Evolutionary conservation across 23 tunicate genomes (phyloP), one percentile per base, ranked within the genome.

Genomic region (Ciona savignyi): DNA sequence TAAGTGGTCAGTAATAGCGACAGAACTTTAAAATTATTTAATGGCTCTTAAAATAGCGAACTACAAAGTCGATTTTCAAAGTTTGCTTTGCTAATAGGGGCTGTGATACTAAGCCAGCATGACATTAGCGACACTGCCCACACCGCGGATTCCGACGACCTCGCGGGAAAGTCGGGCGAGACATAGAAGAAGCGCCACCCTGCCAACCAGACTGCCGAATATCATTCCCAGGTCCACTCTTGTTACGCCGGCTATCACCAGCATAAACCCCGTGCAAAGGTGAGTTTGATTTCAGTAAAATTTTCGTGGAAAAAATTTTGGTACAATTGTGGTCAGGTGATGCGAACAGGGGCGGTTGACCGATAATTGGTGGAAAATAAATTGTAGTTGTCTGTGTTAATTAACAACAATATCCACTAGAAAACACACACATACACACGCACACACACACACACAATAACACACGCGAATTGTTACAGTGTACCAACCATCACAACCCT

Each of bases 181-280:
- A 21, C 86, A 80, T 65, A 72, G 97, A 66, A 68, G 97, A 60
- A 80, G 86, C 60, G 83, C 80, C 27, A 80, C 80, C 23, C 62
- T 78, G 48, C 87, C 91, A 22, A 80, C 97, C 11, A 48, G 85
- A 65, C 67, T 91, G 33, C 97, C 97, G 68, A 70, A 51, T 35
- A 78, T 84, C 48, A 74, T 60, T 19, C 91, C 97, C 29, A 76
- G 75, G 42, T 74, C 97, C 19, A 91, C 97, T 2, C 56, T 91
- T 1, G 73, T 84, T 0, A 69, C 97, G 35, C 97, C 97, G 2
- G 69, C 42, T 0, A 67, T 91, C 0, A 51, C 84, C 4, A 63
- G 84, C 34, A 67, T 91, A 23, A 78, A 84, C 32, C 97, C 97
- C 26, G 77, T 70, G 9, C 74, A 71, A 67, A 75, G 97, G 97